Conservation (phyloP, 92 coral and sea anemone species). For the Zoanthus sociatus region DNA sequence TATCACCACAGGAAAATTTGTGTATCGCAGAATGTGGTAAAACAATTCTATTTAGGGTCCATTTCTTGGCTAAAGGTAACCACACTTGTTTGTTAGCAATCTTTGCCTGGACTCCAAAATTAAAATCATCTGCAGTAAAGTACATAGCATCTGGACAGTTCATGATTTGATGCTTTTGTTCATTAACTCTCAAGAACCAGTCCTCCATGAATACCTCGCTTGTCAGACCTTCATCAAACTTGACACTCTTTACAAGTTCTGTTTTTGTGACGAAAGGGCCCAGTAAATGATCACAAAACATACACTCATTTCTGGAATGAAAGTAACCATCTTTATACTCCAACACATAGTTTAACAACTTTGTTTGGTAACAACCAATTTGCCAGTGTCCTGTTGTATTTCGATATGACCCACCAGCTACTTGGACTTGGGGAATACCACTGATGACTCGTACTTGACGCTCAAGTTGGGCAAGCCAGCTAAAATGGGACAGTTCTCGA, state of each 20-base stretch:
- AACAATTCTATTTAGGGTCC: slow-evolving; percentile 33
- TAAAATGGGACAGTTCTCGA: slow-evolving; percentile 38
- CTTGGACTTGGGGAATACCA: slow-evolving; percentile 9
- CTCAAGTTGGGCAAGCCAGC: slow-evolving; percentile 44
- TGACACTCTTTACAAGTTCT: slow-evolving; percentile 17
- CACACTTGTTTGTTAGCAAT: slow-evolving; percentile 11
- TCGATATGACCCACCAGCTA: slow-evolving; percentile 42
- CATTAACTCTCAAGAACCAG: slow-evolving; percentile 35
- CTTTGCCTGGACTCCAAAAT: slow-evolving; percentile 22
- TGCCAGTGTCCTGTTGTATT: slow-evolving; percentile 42
- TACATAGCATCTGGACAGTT: slow-evolving; percentile 40
- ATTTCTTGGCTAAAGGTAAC: slow-evolving; percentile 36
- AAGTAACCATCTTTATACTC: slow-evolving; percentile 35
- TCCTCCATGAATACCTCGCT: slow-evolving; percentile 25
- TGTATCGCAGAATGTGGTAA: slow-evolving; percentile 15
- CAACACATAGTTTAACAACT: slow-evolving; percentile 33
- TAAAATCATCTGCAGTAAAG: slow-evolving; percentile 38
- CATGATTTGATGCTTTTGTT: slow-evolving; percentile 27
- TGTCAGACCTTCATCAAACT: slow-evolving; percentile 23
- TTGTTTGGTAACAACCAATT: slow-evolving; percentile 28
- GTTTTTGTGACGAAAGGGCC: slow-evolving; percentile 27
- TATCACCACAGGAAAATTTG: slow-evolving; percentile 32
- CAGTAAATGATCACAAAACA: slow-evolving; percentile 28
- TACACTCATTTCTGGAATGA: slow-evolving; percentile 37
- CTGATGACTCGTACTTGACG: slow-evolving; percentile 39